Evolutionary conservation across 2,113 vertebrate genomes (phyloP).

Genomic region (Hassar affinis): DNA sequence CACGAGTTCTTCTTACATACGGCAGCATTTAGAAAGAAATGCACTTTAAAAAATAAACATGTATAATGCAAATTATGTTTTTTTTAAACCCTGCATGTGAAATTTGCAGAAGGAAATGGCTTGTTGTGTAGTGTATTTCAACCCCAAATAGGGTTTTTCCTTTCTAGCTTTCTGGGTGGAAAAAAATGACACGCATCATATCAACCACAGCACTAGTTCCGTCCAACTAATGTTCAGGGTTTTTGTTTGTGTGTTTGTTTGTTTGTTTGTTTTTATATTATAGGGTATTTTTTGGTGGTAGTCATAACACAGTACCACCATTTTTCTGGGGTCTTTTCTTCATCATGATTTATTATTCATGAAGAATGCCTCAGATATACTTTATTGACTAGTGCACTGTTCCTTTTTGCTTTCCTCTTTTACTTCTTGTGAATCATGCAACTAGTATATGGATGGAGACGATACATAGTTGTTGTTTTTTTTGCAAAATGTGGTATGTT

Average conservation of each 20-base stretch:
- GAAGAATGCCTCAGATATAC: neutral
- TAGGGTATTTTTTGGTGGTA: neutral
- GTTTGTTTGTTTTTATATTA: neutral
- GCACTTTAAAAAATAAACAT: neutral
- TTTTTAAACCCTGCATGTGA: neutral
- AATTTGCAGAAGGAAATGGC: neutral
- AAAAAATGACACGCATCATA: neutral
- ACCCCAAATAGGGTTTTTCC: neutral
- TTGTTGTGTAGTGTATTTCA: neutral
- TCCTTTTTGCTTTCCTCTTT: neutral
- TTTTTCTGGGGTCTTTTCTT: neutral
- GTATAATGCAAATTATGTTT: neutral
- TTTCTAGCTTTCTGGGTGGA: neutral
- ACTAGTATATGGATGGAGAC: neutral
- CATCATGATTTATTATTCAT: neutral
- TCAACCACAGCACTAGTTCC: neutral
- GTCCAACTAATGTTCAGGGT: neutral
- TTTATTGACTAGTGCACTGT: neutral
- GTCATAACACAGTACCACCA: neutral
- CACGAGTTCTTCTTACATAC: neutral
- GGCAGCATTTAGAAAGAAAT: neutral
- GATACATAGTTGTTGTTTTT: neutral
- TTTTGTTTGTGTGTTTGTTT: too few relatives aligned
- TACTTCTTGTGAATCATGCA: neutral
- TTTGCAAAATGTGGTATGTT: neutral